phyloP scores from a whole-genome alignment of 2,888 invertebrate species.

The Tetheella fluctuosa region DNA sequence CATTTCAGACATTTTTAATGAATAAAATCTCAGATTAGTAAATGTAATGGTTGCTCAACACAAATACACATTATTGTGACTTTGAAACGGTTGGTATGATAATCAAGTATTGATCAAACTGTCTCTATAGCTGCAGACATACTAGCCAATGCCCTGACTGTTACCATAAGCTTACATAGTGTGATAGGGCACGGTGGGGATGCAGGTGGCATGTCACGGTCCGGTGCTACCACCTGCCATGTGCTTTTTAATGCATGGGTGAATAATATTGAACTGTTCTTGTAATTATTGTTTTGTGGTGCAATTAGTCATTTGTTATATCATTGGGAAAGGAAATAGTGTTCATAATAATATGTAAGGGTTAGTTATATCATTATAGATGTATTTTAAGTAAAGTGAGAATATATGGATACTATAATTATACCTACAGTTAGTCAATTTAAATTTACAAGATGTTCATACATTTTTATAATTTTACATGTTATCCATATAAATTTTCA shows the following conservation, averaged over 20 bases:
- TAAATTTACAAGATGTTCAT: no score
- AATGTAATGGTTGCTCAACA: slow-evolving; percentile 45
- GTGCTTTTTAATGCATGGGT: slow-evolving; percentile 63
- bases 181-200: slow-evolving; percentile 60
- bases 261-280: slow-evolving; percentile 47
- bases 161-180: slow-evolving; percentile 25
- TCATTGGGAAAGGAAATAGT: neutral
- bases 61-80: slow-evolving; percentile 62
- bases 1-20: slow-evolving; percentile 76
- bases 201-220: slow-evolving; percentile 74
- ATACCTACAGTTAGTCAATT: no score
- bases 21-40: slow-evolving; percentile 38
- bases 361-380: no score
- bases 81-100: slow-evolving; percentile 46
- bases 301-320: slow-evolving; percentile 12
- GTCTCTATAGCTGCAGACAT: slow-evolving; percentile 65
- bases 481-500: neutral
- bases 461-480: no score
- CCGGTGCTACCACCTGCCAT: slow-evolving; percentile 73
- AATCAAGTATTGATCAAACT: slow-evolving; percentile 76
- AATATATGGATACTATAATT: no score
- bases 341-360: neutral
- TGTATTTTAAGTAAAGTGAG: no score
- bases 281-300: slow-evolving; percentile 18
- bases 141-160: slow-evolving; percentile 13